Conservation (phyloP, 2,797 vertebrate species). For the Balearica regulorum region DNA sequence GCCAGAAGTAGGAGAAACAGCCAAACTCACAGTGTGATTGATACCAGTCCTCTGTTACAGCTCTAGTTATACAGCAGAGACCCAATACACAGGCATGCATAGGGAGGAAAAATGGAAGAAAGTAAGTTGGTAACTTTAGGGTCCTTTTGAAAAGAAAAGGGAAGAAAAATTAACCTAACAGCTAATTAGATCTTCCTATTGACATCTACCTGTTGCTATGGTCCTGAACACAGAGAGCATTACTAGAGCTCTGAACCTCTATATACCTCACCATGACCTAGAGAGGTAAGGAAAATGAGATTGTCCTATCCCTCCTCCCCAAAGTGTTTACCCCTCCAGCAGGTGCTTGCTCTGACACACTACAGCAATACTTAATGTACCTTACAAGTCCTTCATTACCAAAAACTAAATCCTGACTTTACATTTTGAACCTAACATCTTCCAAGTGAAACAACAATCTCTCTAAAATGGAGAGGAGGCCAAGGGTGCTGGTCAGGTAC, state of each 20-base stretch:
- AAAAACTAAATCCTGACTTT: background rate
- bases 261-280: background rate
- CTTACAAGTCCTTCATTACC: background rate
- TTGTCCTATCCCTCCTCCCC: background rate
- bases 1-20: background rate
- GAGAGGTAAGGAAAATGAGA: background rate
- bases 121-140: background rate
- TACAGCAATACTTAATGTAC: background rate
- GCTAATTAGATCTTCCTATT: background rate
- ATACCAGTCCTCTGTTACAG: background rate
- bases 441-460: background rate
- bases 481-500: background rate
- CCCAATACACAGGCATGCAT: rapidly evolving
- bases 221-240: background rate
- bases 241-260: background rate
- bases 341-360: background rate
- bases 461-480: background rate
- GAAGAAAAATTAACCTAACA: background rate
- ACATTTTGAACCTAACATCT: background rate
- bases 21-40: background rate
- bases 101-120: background rate
- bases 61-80: background rate
- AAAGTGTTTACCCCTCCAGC: background rate
- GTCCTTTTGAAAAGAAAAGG: background rate
- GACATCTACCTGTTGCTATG: background rate